Base-by-base conservation (phyloP, 2,113 vertebrate genomes). In the Neofelis nebulosa region DNA sequence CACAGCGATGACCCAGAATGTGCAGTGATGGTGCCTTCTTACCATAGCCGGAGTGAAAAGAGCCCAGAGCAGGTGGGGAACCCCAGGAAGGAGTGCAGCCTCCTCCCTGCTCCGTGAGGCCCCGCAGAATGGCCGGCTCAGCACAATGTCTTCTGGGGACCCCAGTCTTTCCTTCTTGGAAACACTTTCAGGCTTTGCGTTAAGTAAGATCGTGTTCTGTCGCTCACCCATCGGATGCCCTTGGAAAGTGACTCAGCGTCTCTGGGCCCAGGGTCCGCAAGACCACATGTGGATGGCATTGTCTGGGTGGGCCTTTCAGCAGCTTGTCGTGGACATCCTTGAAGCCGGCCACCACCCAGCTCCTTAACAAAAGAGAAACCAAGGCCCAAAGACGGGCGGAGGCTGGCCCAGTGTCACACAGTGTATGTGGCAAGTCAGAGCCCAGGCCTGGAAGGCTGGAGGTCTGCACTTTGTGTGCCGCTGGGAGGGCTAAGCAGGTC, bases 101-200 rank as follows among this genome's bases (percentile, higher is more conserved):
- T 2, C 25, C 23, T 31, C 21, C n/a, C 4, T 8, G 5, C 1
- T 0, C 69, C 11, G 4, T 2, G 27, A 41, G 45, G 38, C 27
- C 69, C n/a, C 76, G 13, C 29, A 23, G 41, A 63, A 48, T 0
- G 1, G 57, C 6, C 55, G n/a, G 87, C 29, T 65, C 73, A 12
- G 55, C 38, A 31, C 16, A 19, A 9, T 0, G 18, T 48, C 38
- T 50, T 14, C 19, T 3, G 33, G 50, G 68, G 50, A 63, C 9
- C 38, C 50, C 1, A 6, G 23, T 19, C 21, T 55, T 25, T 68
- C 68, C 48, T 61, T 23, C 36, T 88, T 14, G 4, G 21, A 19
- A 3, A 10, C 78, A 57, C 41, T 23, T 33, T 48, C 27, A 36
- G 45, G 4, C 13, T 15, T 33, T 9, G 9, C 7, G 21, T 38